phyloP scores from a whole-genome alignment of 2,113 vertebrate genomes.

The Fukomys damarensis region DNA sequence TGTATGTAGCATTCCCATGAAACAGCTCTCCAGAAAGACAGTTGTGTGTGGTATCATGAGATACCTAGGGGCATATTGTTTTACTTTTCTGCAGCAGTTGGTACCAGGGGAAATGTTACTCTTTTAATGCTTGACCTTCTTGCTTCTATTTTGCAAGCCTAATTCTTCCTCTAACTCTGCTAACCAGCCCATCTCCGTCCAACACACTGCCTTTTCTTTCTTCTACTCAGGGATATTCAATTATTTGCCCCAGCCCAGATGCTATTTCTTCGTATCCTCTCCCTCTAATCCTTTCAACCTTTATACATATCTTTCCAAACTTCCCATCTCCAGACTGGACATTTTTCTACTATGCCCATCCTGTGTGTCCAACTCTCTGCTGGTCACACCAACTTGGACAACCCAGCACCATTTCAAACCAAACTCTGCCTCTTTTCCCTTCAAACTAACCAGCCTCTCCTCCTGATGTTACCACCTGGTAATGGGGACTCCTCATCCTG shows the following conservation, averaged over 20 bases:
- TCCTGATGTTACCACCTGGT: background rate
- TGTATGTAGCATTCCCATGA: background rate
- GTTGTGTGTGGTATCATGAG: background rate
- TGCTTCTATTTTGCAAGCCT: background rate
- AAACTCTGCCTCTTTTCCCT: background rate
- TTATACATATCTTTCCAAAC: too few relatives aligned
- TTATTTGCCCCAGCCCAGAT: background rate
- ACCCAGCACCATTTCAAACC: background rate
- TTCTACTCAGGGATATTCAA: background rate
- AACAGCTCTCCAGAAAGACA: background rate
- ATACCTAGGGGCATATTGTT: background rate
- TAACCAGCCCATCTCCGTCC: background rate
- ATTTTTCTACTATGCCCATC: rapidly evolving
- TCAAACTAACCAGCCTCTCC: background rate
- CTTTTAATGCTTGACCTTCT: background rate
- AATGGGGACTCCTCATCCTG: background rate
- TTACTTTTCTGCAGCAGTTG: background rate
- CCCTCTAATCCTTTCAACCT: background rate
- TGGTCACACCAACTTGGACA: background rate
- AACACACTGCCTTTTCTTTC: background rate
- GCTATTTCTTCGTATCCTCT: background rate
- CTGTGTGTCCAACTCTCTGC: background rate
- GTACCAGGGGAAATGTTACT: background rate
- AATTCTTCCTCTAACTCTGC: background rate
- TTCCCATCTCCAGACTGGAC: background rate